phyloP scores from a whole-genome alignment of 2,888 invertebrate species.

The Anaspis maculata region DNA sequence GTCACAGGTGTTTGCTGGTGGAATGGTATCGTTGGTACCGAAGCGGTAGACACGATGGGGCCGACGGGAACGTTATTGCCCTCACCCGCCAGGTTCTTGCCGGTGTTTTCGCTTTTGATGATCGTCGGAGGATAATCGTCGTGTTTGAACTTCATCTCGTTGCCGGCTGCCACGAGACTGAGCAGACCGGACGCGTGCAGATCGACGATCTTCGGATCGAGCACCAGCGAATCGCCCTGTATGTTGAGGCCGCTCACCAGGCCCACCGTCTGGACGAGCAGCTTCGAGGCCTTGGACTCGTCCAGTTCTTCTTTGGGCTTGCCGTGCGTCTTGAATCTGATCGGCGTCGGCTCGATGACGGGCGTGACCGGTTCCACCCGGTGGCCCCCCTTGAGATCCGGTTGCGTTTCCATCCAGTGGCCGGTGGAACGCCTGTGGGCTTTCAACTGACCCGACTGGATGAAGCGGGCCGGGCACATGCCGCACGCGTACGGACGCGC shows the following conservation, averaged over 20 bases:
- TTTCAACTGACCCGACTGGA: constrained; percentile 54
- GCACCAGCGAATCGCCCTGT: constrained; percentile 26
- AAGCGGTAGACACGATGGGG: too few species aligned
- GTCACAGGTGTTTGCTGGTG: constrained; percentile 4
- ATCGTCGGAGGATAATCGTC: constrained; percentile 2
- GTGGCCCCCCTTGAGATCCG: constrained; percentile 41
- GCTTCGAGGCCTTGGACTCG: constrained; percentile 10
- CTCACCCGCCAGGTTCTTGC: constrained; percentile 7
- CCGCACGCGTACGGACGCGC: constrained; percentile 59
- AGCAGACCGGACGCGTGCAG: constrained; percentile 25
- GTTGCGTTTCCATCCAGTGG: constrained; percentile 46
- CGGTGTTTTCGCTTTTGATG: constrained; percentile 15
- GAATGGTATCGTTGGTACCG: constrained; percentile 1
- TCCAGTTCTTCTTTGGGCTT: constrained; percentile 19
- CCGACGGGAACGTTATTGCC: too few species aligned
- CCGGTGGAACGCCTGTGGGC: constrained; percentile 55
- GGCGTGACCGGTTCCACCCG: constrained; percentile 40
- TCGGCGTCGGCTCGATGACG: constrained; percentile 36
- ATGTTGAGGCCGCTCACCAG: constrained; percentile 31
- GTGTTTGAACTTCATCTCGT: constrained; percentile 9
- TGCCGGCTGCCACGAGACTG: constrained; percentile 13
- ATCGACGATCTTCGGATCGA: constrained; percentile 31
- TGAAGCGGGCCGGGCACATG: constrained; percentile 59
- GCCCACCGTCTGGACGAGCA: constrained; percentile 23
- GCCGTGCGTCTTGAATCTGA: constrained; percentile 38